Evolutionary conservation across 1,140 invertebrate genomes (phyloP).

Genomic region (Zaprionus ornatus): DNA sequence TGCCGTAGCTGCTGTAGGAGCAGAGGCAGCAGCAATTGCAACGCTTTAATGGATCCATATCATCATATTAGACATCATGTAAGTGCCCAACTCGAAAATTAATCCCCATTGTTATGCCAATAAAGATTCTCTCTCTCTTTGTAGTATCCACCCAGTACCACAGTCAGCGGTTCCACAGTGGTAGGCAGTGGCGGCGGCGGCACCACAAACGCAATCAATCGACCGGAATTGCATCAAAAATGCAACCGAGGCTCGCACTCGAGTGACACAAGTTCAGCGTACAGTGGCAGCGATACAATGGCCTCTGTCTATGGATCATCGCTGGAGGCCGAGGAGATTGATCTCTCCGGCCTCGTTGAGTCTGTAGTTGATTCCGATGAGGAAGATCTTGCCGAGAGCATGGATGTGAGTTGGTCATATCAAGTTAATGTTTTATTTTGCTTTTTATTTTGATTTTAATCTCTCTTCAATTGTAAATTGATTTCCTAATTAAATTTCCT

Average conservation of each 20-base stretch:
- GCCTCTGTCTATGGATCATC: constrained; percentile 94
- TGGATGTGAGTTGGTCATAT: constrained; percentile 88
- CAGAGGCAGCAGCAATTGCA: constrained; percentile 43
- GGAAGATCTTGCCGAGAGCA: constrained; percentile 95
- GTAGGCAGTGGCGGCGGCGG: constrained; percentile 40
- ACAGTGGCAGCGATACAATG: constrained; percentile 98
- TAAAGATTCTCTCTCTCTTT: constrained; percentile 12
- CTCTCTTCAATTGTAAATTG: neutral
- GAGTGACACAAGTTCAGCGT: constrained; percentile 97
- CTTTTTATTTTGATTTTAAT: neutral
- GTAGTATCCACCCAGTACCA: constrained; percentile 74
- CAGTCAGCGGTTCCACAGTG: constrained; percentile 45
- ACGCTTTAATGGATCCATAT: constrained; percentile 79
- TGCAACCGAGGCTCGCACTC: constrained; percentile 94
- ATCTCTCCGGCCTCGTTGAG: constrained; percentile 96
- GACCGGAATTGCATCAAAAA: constrained; percentile 90
- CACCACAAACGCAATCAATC: constrained; percentile 45
- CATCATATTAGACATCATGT: constrained; percentile 83
- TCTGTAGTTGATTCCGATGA: constrained; percentile 98
- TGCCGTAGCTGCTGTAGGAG: constrained; percentile 45
- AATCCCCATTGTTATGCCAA: constrained; percentile 48
- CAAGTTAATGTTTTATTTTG: neutral
- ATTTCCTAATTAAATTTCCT: neutral
- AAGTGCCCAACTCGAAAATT: constrained; percentile 39
- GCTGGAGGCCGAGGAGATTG: constrained; percentile 94